A percentile compares a stretch with the other conserved stretches of the same genome.
Evolutionary conservation across 2,888 invertebrate genomes (phyloP).

Genomic region (Eupsilia transversa): DNA sequence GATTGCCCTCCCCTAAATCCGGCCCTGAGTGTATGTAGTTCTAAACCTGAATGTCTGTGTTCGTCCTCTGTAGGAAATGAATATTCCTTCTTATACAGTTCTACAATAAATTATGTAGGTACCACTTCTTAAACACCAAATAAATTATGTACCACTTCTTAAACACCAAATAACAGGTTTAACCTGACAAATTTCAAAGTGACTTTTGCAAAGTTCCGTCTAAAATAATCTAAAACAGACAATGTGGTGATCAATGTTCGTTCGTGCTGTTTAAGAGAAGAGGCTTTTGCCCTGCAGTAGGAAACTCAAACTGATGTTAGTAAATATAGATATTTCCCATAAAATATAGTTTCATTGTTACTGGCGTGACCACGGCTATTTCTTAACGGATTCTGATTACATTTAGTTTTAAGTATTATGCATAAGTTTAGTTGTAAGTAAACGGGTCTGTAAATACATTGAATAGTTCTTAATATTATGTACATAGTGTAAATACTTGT

Average conservation of each 20-base stretch:
- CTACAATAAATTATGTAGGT: no score
- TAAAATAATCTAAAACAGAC: background rate
- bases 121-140: background rate
- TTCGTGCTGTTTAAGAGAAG: background rate
- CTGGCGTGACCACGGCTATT: conserved; percentile 58
- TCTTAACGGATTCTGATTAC: conserved; percentile 63
- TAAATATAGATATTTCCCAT: background rate
- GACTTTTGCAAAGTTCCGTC: background rate
- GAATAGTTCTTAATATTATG: conserved; percentile 76
- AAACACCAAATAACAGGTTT: no score
- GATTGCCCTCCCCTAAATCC: no score
- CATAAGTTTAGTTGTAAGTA: conserved; percentile 60
- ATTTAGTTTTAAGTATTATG: conserved; percentile 16
- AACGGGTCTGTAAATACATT: conserved; percentile 77
- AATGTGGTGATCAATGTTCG: background rate
- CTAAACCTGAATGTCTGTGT: background rate
- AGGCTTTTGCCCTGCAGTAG: background rate
- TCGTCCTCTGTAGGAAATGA: no score
- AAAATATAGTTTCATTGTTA: conserved; percentile 37
- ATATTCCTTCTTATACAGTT: background rate
- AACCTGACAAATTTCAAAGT: background rate
- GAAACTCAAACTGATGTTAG: background rate
- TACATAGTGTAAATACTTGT: conserved; percentile 76
- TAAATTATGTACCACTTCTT: no score
- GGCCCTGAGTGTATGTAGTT: background rate